A percentile compares a stretch with the other conserved stretches of the same genome.
Evolutionary conservation across 2,113 vertebrate genomes (phyloP).

Genomic region (Struthio camelus): DNA sequence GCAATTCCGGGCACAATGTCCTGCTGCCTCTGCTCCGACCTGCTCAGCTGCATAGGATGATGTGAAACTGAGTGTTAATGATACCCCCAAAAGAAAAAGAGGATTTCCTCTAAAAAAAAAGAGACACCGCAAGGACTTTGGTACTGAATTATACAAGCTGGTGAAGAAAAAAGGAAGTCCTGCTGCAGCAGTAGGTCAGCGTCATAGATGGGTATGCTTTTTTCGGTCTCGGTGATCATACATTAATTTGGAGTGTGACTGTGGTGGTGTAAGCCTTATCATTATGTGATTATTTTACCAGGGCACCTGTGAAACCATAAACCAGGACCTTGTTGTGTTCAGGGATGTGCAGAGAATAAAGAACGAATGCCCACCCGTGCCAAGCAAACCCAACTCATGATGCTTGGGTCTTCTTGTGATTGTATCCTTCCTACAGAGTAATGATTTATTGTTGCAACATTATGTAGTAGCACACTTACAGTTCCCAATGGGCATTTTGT

Average conservation of each 20-base stretch:
- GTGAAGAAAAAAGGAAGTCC: not conserved
- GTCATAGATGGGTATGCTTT: not conserved
- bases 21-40: accelerated
- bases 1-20: too few relatives aligned
- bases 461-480: accelerated
- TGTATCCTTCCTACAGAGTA: not conserved
- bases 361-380: accelerated
- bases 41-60: not conserved
- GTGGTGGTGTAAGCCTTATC: accelerated
- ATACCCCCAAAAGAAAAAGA: not conserved
- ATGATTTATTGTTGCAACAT: not conserved
- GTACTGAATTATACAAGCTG: not conserved
- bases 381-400: too few relatives aligned
- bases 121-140: not conserved
- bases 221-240: too few relatives aligned
- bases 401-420: not conserved
- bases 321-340: not conserved
- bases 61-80: not conserved
- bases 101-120: not conserved
- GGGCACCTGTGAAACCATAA: not conserved
- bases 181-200: not conserved
- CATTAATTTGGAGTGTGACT: not conserved
- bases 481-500: not conserved
- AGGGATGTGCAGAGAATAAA: not conserved
- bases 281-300: not conserved